Conservation (phyloP, 1,140 invertebrate genomes). For the Chrysomallon squamiferum region DNA sequence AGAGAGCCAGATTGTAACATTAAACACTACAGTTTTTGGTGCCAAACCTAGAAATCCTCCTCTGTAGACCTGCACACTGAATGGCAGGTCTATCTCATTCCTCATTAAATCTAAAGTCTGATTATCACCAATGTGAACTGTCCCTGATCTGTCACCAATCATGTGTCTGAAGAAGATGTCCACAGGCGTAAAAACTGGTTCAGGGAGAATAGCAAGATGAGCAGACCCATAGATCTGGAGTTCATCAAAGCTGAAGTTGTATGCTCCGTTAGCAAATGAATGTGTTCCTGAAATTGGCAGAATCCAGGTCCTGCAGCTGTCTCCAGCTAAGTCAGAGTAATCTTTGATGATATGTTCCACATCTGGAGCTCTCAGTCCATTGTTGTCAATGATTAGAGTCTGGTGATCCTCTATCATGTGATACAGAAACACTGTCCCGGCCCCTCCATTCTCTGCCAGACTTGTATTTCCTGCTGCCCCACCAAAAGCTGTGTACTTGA, state of each 20-base stretch:
- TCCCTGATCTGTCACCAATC: slow-evolving; percentile 51
- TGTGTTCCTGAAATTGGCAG: slow-evolving; percentile 43
- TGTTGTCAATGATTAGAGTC: slow-evolving; percentile 48
- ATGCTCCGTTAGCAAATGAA: slow-evolving; percentile 37
- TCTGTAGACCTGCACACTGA: slow-evolving; percentile 43
- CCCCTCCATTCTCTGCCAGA: slow-evolving; percentile 42
- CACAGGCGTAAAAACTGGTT: slow-evolving; percentile 29
- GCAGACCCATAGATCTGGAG: slow-evolving; percentile 49
- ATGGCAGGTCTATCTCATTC: slow-evolving; percentile 49
- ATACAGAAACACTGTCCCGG: slow-evolving; percentile 48
- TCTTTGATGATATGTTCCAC: slow-evolving; percentile 34
- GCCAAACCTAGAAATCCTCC: slow-evolving; percentile 43
- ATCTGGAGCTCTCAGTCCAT: slow-evolving; percentile 32
- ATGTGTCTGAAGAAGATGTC: slow-evolving; percentile 46
- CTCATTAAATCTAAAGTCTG: slow-evolving; percentile 45
- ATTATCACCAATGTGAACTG: slow-evolving; percentile 41
- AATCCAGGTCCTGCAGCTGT: slow-evolving; percentile 49
- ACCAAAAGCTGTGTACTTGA: slow-evolving; percentile 40
- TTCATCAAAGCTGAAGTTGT: slow-evolving; percentile 45
- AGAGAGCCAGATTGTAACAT: slow-evolving; percentile 46
- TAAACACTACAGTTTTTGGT: slow-evolving; percentile 41
- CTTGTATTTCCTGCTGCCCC: slow-evolving; percentile 28
- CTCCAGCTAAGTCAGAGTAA: slow-evolving; percentile 36
- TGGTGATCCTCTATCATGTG: slow-evolving; percentile 45
- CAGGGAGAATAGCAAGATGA: slow-evolving; percentile 43